A percentile compares a stretch with the other conserved stretches of the same genome.
Conservation (phyloP, 30 jellyfish, hydroid and myxozoan genomes). For the Hydra vulgaris region DNA sequence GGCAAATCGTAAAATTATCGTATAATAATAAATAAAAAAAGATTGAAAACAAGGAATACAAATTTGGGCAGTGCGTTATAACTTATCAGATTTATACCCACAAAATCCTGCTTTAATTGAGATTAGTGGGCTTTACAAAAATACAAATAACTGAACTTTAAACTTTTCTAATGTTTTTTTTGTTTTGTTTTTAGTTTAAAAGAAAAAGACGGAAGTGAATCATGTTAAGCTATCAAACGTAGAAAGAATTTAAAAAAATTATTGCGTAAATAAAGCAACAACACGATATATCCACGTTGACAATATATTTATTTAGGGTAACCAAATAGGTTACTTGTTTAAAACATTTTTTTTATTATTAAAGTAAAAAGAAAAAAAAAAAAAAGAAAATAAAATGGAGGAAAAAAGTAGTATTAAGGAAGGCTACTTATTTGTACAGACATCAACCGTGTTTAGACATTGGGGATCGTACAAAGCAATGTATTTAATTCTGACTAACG, state of each 20-base stretch:
- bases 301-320: neutral
- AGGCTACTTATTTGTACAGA: constrained; percentile 35
- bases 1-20: too few species aligned
- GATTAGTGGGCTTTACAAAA: too few species aligned
- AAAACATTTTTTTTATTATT: too few species aligned
- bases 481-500: constrained; percentile 25
- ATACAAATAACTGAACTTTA: too few species aligned
- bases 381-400: neutral
- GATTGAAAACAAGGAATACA: too few species aligned
- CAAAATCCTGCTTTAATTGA: too few species aligned
- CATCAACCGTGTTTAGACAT: constrained; percentile 9
- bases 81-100: too few species aligned
- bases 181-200: neutral
- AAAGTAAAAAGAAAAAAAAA: too few species aligned
- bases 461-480: constrained; percentile 18
- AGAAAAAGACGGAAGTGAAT: neutral
- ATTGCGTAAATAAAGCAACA: neutral
- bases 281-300: neutral
- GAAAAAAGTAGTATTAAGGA: constrained; percentile 8
- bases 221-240: neutral
- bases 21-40: too few species aligned
- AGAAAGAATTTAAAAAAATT: neutral
- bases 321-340: neutral
- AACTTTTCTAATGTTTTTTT: too few species aligned
- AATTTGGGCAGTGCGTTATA: too few species aligned